Evolutionary conservation across 2,888 invertebrate species (phyloP).

Genomic region (Leptinotarsa peninsularis): DNA sequence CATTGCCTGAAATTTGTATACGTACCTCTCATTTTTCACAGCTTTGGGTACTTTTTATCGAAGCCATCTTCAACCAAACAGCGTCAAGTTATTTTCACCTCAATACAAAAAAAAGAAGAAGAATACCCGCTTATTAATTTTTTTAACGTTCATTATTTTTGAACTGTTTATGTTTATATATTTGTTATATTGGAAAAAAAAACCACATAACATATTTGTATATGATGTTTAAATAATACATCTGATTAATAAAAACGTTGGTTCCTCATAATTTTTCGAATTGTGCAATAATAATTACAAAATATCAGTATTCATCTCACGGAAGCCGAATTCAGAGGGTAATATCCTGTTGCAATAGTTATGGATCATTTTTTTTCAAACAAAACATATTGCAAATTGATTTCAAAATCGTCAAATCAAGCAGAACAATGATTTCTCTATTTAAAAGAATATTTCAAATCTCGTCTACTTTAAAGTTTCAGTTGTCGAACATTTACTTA

Average conservation of each 20-base stretch:
- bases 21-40: no score
- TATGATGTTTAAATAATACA: not conserved
- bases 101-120: not conserved
- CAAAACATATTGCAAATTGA: not conserved
- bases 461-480: not conserved
- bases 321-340: not conserved
- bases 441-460: not conserved
- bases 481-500: not conserved
- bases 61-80: no score
- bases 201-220: not conserved
- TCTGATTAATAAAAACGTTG: not conserved
- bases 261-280: not conserved
- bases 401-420: not conserved
- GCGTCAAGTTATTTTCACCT: no score
- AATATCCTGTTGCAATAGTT: not conserved
- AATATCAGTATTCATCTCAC: not conserved
- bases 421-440: not conserved
- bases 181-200: not conserved
- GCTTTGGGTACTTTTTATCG: no score
- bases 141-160: slow-evolving; percentile 1
- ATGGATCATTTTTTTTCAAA: not conserved
- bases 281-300: not conserved
- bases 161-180: not conserved
- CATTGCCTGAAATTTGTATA: no score
- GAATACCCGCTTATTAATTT: not conserved